Base-by-base conservation (phyloP, 2,797 vertebrate genomes). In the Margarornis squamiger region DNA sequence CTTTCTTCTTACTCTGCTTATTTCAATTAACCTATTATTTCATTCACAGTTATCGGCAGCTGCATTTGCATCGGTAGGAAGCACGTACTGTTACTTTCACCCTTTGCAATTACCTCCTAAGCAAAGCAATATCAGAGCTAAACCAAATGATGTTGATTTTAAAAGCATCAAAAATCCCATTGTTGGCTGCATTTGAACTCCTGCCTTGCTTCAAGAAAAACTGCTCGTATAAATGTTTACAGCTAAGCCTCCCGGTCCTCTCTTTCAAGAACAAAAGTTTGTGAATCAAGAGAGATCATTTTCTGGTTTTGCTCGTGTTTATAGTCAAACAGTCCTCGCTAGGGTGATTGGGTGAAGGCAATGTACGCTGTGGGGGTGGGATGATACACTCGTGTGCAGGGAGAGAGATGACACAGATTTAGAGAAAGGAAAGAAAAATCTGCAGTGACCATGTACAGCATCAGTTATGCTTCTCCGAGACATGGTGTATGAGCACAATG, bases 11-110 rank as follows among this genome's bases (percentile, higher is more conserved):
- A 43, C 14, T 5, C 58, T 23, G 15, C 32, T 86, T 84, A 72
- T 88, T 95, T 90, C 73, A 92, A 75, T 85, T 91, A 88, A 85
- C 34, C 83, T 79, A 55, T 90, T 92, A 74, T 79, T 96, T 91
- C 58, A 76, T 65, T 65, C 3, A 2, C 78, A 86, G 87, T 86
- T 92, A 85, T 59, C 49, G 0, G 72, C 78, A 91, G 75, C 78
- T 54, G n/a, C 92, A 51, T 94, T 94, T 88, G 78, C 82, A 49
- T 39, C 0, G 0, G 75, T 46, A 72, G 78, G 45, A 88, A 90
- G 75, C 75, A 68, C 9, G 1, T 36, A 43, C 61, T 58, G 41
- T 27, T 83, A 80, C 91, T 83, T 77, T 85, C 48, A 65, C 87
- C 57, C 55, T 30, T 68, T 9, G 19, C 66, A 81, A 81, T 81